Evolutionary conservation across 2,113 vertebrate genomes (phyloP), one percentile per base, ranked within the genome.

Genomic region (Acanthochromis polyacanthus): DNA sequence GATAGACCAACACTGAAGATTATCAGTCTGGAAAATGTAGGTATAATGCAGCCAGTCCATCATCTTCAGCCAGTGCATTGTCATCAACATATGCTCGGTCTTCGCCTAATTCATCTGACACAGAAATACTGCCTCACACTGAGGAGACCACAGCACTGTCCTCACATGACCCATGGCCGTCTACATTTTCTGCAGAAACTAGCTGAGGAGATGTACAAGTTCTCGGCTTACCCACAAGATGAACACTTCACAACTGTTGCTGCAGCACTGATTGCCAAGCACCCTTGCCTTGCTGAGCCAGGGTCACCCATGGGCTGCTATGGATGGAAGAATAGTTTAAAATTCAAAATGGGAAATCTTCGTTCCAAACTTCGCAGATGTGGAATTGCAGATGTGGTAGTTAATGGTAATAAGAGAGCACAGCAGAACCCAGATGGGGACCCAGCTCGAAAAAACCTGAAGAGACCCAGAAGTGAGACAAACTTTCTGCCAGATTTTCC

Each of bases 181-280:
- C 20, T 55, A 55, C 52, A 23, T 25, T 55, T 50, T 50, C 46
- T 50, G 52, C 52, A 55, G 52, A 55, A 55, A 15, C 52, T 55
- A 55, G 20, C 52, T 55, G 52, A 55, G 52, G 22, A 55, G 12
- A 55, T 55, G 20, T 55, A 22, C 52, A 55, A 55, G 52, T 55
- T 55, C 52, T 25, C 22, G 52, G 52, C 52, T 55, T 55, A 55
- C 16, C 30, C 30, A 30, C 22, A 55, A 55, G 22, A 22, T 55
- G 3, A 55, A 55, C 52, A 55, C 22, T 55, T 55, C 52, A 55
- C 20, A 15, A 55, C 20, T 22, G 52, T 55, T 55, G 22, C 52
- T 55, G 52, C 20, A 55, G 52, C 52, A 25, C 52, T 55, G 52
- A 25, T 55, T 55, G 52, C 22, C 10, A 55, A 25, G 52, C 52